Evolutionary conservation across 2,888 invertebrate species (phyloP).

Genomic region (Cosmopolites sordidus): DNA sequence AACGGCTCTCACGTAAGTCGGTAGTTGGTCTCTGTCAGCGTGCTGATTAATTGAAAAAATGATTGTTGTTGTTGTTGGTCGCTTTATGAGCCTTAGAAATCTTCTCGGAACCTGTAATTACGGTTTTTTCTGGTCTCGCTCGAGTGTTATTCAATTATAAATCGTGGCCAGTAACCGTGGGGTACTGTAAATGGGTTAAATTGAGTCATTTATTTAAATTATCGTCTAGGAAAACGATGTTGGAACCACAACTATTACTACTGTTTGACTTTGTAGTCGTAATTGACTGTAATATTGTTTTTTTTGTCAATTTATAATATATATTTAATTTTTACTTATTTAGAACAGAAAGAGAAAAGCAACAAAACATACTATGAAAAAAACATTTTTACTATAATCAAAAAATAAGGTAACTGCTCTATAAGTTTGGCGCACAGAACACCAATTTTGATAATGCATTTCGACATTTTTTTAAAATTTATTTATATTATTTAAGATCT

Average conservation of each 20-base stretch:
- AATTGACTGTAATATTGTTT: too few relatives aligned
- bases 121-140: background rate
- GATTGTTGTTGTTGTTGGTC: constrained; percentile 1
- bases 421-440: too few relatives aligned
- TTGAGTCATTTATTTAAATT: constrained; percentile 7
- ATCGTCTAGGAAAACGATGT: constrained; percentile 1
- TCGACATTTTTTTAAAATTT: too few relatives aligned
- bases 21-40: constrained; percentile 26
- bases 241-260: background rate
- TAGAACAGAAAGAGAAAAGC: too few relatives aligned
- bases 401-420: too few relatives aligned
- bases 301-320: too few relatives aligned
- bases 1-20: constrained; percentile 23
- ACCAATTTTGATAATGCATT: too few relatives aligned
- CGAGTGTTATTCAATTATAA: constrained; percentile 6
- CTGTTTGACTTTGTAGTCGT: too few relatives aligned
- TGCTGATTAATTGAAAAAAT: constrained; percentile 22
- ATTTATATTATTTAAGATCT: too few relatives aligned
- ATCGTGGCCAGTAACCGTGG: background rate
- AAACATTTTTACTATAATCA: too few relatives aligned
- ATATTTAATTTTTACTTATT: too few relatives aligned
- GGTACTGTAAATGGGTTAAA: constrained; percentile 3
- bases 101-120: constrained; percentile 1
- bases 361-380: too few relatives aligned
- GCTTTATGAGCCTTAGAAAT: background rate